Base-by-base conservation (phyloP, 2,888 invertebrate species). In the Hirtodrosophila cameraria region DNA sequence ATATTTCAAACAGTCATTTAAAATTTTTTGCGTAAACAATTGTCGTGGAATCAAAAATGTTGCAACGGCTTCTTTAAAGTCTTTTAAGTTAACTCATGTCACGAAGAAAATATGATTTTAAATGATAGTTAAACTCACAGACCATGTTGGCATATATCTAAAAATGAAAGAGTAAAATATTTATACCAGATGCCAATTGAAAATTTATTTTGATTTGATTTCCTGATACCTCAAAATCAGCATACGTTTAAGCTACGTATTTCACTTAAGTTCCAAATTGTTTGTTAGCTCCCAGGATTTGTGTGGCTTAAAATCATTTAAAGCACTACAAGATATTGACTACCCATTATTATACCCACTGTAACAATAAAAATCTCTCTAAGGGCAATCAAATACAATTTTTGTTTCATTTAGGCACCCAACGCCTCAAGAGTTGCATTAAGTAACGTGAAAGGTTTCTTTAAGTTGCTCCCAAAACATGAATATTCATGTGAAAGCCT, bases 311-410 rank as follows among this genome's bases (percentile, higher is more conserved):
- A 6, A 33, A 8, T 11, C 15, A 16, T 9, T 33, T 5, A 6
- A 33, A 8, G 15, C 15, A 16, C 7, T 33, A 23, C 20, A 52
- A 6, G 11, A 8, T 36, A 20, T 36, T 38, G 25, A 25, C 18
- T 16, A 25, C 1, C 30, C 18, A 31, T 41, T 46, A n/a, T 30
- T 27, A 54, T 46, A 59, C 41, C 50, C 60, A 61, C 54, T 45
- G 38, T 36, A 60, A 39, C 30, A 61, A 76, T 52, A 41, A 48
- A 61, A 58, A 58, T 54, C 46, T 62, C 68, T 63, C 61, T 13
- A 31, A 61, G 63, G 66, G 77, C 57, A 62, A 62, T 77, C 69
- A 76, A 83, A 72, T 72, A 53, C 58, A 76, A 77, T 77, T 66
- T 70, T 57, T 49, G 55, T 74, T 74, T 84, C 73, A 78, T 84